Base-by-base conservation (phyloP, 2,888 invertebrate genomes). In the Beris morrisii region DNA sequence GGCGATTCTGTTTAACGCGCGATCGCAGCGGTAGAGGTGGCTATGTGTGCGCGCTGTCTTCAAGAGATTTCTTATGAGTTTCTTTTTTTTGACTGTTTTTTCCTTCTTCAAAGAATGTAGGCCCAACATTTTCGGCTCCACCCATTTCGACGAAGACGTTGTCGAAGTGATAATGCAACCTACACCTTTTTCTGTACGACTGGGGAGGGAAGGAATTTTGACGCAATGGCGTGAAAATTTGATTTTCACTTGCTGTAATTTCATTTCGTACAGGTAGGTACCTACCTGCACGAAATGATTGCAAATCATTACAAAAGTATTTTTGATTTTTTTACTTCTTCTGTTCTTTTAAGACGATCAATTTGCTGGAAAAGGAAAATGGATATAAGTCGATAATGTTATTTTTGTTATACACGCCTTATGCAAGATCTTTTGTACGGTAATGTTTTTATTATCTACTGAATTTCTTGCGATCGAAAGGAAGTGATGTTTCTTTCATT, bases 221-320 rank as follows among this genome's bases (percentile, higher is more conserved):
- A 67, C 69, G 61, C 61, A 56, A 67, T 63, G 67, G 69, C 65
- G 69, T 69, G 67, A 69, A 67, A 67, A 67, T 69, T 66, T 65
- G 50, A 67, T 69, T 69, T 67, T 69, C 65, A 67, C 69, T 69
- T 58, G 28, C 11, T 31, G 22, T 46, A 9, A 11, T 22, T 46
- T 12, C 46, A 11, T 22, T 46, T 38, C 38, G 38, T 38, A 38
- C 38, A 38, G 7, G 38, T 38, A 38, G 9, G 9, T 38, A 38
- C 22, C 22, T 22, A 22, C 22, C 22, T 22, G 22, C 22, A 22
- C 9, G 4, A 9, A 3, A 38, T 5, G 38, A 38, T 38, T 38
- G 38, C 38, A 9, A 38, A 38, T 38, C 5, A 38, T 38, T 38
- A 7, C 38, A 5, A 65, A 48, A 57, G 65, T 13, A 22, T 58